Conservation (phyloP, 2,113 vertebrate species). For the Cebidichthys violaceus region DNA sequence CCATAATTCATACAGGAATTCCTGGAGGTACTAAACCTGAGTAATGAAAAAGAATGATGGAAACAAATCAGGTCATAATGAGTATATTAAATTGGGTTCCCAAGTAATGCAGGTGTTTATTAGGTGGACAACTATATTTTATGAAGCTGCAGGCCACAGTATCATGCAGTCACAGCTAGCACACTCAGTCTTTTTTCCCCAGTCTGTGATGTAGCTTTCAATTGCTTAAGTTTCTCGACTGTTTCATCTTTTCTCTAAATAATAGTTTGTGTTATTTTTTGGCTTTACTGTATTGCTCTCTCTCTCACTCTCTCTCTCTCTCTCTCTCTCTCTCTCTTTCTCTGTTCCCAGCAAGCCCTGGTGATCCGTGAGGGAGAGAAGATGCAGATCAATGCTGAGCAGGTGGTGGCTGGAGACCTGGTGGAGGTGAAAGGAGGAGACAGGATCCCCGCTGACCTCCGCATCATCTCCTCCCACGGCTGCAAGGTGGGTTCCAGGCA, state of each 20-base stretch:
- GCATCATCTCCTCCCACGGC: conserved; percentile 91
- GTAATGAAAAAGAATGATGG: background rate
- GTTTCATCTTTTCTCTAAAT: conserved; percentile 4
- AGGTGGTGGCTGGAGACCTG: conserved; percentile 92
- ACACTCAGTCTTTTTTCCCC: background rate
- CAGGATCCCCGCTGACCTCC: conserved; percentile 91
- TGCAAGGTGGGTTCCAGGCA: conserved; percentile 86
- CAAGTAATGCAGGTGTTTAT: background rate
- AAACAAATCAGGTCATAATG: background rate
- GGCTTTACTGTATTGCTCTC: background rate
- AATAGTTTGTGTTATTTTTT: conserved; percentile 10
- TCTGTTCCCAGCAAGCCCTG: conserved; percentile 88
- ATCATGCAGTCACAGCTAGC: background rate
- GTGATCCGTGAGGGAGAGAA: conserved; percentile 95
- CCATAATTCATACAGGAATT: background rate
- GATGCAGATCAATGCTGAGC: conserved; percentile 93
- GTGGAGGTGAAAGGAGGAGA: conserved; percentile 95
- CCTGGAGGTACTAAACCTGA: background rate
- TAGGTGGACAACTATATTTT: background rate
- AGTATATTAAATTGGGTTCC: background rate
- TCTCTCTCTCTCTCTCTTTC: background rate
- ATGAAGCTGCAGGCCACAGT: background rate
- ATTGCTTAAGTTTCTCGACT: background rate
- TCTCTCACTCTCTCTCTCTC: no score
- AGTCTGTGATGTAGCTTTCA: background rate